Percentiles rank a stretch among this genome's conserved stretches.
phyloP scores from a whole-genome alignment of 1,140 invertebrate genomes.

The Trichoplusia ni region DNA sequence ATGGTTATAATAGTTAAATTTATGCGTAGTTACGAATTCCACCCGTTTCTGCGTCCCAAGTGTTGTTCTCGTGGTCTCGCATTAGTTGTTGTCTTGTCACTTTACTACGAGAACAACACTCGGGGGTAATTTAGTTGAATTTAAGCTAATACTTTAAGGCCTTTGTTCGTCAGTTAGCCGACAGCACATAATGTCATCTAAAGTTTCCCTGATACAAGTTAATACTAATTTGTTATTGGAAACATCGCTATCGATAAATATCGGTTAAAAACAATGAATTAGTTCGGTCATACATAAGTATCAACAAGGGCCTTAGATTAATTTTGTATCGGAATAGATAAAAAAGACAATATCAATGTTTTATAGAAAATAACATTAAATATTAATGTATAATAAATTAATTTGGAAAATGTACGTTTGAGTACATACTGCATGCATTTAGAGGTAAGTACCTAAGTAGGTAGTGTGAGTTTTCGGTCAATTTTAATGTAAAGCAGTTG shows the following conservation, averaged over 20 bases:
- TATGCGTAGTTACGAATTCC: constrained; percentile 18
- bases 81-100: neutral
- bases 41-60: constrained; percentile 1
- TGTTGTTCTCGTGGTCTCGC: constrained; percentile 4
- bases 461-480: neutral
- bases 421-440: neutral
- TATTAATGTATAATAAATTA: neutral
- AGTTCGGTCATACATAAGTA: too few species aligned
- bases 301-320: neutral
- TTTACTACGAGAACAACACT: neutral
- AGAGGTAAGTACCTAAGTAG: neutral
- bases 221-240: too few species aligned
- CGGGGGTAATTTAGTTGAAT: constrained; percentile 10
- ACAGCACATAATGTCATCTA: neutral
- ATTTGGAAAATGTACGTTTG: neutral
- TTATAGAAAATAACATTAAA: constrained; percentile 3
- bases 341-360: constrained; percentile 26
- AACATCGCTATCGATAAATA: too few species aligned
- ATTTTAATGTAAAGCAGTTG: too few species aligned
- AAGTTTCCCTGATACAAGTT: too few species aligned
- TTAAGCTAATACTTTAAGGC: constrained; percentile 5
- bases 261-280: too few species aligned
- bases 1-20: neutral
- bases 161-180: constrained; percentile 1
- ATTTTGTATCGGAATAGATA: constrained; percentile 14